Base-by-base conservation (phyloP, 1,140 invertebrate genomes). In the Carposina sasakii region DNA sequence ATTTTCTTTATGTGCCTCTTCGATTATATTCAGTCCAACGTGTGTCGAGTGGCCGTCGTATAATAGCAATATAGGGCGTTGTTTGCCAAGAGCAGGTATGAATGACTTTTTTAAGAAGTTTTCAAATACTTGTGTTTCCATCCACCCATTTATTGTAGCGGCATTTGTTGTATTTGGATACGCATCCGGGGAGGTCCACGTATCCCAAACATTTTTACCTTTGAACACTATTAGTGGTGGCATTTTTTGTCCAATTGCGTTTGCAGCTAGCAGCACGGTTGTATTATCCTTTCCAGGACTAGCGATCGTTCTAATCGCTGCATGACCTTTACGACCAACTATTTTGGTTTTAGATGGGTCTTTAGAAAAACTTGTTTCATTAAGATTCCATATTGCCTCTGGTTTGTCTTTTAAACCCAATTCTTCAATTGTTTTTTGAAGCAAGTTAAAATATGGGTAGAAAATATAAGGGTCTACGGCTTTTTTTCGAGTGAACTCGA, bases 41-140 rank as follows among this genome's bases (percentile, higher is more conserved):
- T 78, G 72, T 19, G 52, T 67, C 30, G 46, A 46, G 54, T 81
- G 71, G 9, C 67, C 72, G 60, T 79, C 72, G 59, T 67, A 76
- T 50, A 78, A 54, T 30, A 73, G 33, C 31, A 73, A 22, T 24
- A 66, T 53, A 22, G 64, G 69, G 23, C 65, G 36, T 37, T 66
- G 37, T 30, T 47, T 19, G 13, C 42, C 54, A 15, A 52, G 15
- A 39, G 31, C 44, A 23, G 54, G 48, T 5, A 57, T 42, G 19
- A 57, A 37, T 24, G 44, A 20, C 22, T 52, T 57, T 52, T 21
- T 9, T 54, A 75, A 66, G 19, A 63, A 63, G 48, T 72, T 63
- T 42, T 53, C 39, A 63, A 78, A 69, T 46, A 76, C 54, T 37
- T 61, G 24, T 17, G 56, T 50, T 49, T 71, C 62, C 62, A 75